These are phyloP conservation scores for Anser cygnoides DNA, from an alignment of 2,113 vertebrate genomes.

Conservation along the genomic window DNA sequence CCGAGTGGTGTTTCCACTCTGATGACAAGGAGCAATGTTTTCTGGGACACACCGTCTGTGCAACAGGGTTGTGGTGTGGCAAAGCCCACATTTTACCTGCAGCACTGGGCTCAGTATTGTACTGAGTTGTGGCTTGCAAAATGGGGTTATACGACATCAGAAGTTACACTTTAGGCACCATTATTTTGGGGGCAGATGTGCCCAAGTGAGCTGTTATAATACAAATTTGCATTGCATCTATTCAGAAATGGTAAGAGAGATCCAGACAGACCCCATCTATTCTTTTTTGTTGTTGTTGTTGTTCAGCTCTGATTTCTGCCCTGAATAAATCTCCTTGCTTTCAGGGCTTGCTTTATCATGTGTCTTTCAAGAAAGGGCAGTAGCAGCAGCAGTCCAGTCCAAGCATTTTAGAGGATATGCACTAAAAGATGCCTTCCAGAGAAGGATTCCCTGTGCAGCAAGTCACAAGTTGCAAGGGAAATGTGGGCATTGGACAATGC, in stretches of 20 bases:
- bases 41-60: background rate
- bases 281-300: background rate
- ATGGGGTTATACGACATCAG: background rate
- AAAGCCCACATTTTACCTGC: background rate
- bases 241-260: background rate
- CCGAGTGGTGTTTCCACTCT: background rate
- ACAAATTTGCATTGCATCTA: accelerated
- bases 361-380: too few species aligned
- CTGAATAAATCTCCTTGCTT: background rate
- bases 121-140: background rate
- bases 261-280: background rate
- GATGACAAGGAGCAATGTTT: background rate
- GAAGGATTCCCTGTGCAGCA: background rate
- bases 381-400: too few species aligned
- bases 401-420: too few species aligned
- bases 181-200: background rate
- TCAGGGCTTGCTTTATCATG: too few species aligned
- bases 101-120: background rate
- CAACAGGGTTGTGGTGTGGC: background rate
- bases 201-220: background rate
- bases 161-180: background rate
- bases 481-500: background rate
- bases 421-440: background rate
- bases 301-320: background rate
- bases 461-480: background rate